Conservation (phyloP, 2,797 vertebrate genomes). For the Cetoscarus ocellatus region DNA sequence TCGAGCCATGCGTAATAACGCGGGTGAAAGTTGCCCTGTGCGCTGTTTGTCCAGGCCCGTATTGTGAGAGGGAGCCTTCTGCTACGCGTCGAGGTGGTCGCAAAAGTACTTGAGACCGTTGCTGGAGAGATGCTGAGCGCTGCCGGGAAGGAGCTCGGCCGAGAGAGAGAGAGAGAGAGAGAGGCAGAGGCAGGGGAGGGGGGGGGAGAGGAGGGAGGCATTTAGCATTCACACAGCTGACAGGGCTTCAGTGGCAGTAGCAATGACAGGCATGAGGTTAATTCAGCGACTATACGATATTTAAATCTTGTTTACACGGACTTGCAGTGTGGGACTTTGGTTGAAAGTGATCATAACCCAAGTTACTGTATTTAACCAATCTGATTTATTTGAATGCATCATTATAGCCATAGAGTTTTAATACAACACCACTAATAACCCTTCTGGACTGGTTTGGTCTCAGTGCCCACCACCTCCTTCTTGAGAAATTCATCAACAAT, state of each 20-base stretch:
- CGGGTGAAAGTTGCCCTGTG: slow-evolving; percentile 63
- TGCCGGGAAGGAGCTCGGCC: slow-evolving; percentile 46
- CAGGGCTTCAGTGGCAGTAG: not conserved
- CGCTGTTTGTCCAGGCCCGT: slow-evolving; percentile 27
- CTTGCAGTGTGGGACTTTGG: no score
- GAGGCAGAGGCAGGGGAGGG: slow-evolving; percentile 8
- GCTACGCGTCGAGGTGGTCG: slow-evolving; percentile 52
- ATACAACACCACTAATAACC: no score
- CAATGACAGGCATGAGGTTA: no score
- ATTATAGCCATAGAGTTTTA: no score
- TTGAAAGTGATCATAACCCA: no score
- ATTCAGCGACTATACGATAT: no score
- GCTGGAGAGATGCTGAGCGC: slow-evolving; percentile 59
- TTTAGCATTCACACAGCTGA: slow-evolving; percentile 14
- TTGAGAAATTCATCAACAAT: no score
- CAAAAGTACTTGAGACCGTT: slow-evolving; percentile 47
- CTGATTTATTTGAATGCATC: no score
- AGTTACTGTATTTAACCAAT: no score
- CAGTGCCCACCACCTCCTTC: no score
- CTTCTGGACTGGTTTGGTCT: no score
- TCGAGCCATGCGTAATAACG: slow-evolving; percentile 58
- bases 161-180: slow-evolving; percentile 7
- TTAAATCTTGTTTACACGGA: no score
- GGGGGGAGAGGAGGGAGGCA: slow-evolving; percentile 15
- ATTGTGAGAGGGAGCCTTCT: slow-evolving; percentile 27